Conservation (phyloP, 2,113 vertebrate genomes). For the Microcebus jonahi region DNA sequence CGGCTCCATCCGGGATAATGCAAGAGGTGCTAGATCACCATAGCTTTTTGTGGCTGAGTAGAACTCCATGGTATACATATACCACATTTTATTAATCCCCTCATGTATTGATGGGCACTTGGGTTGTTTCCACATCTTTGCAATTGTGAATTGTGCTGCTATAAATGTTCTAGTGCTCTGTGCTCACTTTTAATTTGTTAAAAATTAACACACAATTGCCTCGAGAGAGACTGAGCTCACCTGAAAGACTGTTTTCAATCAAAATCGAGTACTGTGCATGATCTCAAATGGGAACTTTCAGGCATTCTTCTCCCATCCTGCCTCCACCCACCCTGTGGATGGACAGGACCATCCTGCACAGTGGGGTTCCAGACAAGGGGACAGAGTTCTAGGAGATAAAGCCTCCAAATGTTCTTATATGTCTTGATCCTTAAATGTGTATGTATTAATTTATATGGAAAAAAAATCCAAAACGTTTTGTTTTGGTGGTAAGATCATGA, state of each 20-base stretch:
- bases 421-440: not conserved
- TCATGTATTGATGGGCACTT: no score
- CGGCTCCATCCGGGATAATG: no score
- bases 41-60: no score
- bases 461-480: not conserved
- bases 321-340: not conserved
- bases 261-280: not conserved
- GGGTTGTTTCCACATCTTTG: no score
- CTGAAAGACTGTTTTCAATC: not conserved
- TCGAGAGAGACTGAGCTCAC: not conserved
- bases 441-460: not conserved
- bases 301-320: rapidly evolving
- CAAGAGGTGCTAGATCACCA: no score
- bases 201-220: not conserved
- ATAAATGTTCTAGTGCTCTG: no score
- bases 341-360: no score
- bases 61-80: no score
- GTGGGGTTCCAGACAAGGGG: no score
- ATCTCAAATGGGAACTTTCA: not conserved
- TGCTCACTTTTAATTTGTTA: not conserved
- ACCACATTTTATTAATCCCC: no score
- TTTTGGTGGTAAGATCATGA: not conserved
- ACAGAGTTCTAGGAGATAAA: not conserved
- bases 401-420: not conserved
- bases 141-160: no score